Conservation (phyloP, 2,797 vertebrate genomes). For the Adelosebastes latens region DNA sequence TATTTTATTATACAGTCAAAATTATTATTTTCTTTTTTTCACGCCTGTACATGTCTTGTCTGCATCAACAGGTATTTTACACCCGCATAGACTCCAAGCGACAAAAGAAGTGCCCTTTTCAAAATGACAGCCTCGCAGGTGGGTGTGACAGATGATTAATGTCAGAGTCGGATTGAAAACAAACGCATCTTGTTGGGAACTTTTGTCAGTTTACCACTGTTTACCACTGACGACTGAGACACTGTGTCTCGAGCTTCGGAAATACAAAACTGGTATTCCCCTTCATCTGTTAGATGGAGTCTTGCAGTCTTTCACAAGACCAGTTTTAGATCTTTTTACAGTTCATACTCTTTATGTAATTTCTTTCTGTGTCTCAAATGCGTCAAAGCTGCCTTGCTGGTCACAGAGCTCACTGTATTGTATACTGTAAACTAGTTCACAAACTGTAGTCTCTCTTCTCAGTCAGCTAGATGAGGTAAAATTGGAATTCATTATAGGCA, state of each 20-base stretch:
- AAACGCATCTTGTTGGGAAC: background rate
- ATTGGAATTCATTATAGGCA: background rate
- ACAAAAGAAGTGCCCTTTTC: conserved; percentile 80
- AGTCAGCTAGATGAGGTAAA: background rate
- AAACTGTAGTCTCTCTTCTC: background rate
- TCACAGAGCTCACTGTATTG: background rate
- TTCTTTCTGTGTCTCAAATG: background rate
- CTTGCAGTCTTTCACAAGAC: background rate
- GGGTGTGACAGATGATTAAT: conserved; percentile 29
- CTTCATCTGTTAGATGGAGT: background rate
- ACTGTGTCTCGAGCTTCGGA: background rate
- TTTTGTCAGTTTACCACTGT: background rate
- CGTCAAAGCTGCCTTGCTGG: background rate
- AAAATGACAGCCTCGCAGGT: conserved; percentile 56
- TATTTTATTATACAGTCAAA: background rate
- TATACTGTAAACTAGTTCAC: background rate
- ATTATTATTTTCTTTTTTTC: background rate
- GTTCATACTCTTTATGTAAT: background rate
- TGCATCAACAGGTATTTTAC: conserved; percentile 82
- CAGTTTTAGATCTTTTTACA: background rate
- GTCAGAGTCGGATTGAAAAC: background rate
- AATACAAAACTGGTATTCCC: background rate
- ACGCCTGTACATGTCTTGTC: background rate
- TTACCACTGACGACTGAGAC: background rate
- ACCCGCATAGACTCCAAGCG: conserved; percentile 72